A percentile compares a stretch with the other conserved stretches of the same genome.
These are phyloP conservation scores for Machimus rusticus DNA, from an alignment of 2,888 invertebrate genomes.

Conservation along the genomic window DNA sequence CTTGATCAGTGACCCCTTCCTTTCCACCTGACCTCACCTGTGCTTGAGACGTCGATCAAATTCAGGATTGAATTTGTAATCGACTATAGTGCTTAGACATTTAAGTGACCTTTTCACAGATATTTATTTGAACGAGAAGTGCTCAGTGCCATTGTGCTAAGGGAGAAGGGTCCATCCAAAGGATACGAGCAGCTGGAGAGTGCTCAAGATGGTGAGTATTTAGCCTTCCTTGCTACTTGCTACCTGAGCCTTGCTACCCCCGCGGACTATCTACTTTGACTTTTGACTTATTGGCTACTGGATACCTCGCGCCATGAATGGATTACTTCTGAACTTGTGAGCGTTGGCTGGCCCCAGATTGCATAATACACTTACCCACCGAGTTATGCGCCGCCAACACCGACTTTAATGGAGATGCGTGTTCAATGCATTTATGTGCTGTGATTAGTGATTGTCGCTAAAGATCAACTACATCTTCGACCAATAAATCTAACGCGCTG, in stretches of 20 bases:
- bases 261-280: constrained; percentile 6
- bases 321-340: not conserved
- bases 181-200: constrained; percentile 29
- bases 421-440: not conserved
- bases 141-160: constrained; percentile 1
- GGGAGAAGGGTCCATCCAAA: not conserved
- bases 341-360: not conserved
- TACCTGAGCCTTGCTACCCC: not conserved
- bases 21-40: not conserved
- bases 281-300: constrained; percentile 23
- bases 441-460: constrained; percentile 28
- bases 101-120: not conserved
- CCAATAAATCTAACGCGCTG: not conserved
- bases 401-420: constrained; percentile 22
- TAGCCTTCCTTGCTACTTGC: constrained; percentile 1
- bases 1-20: constrained; percentile 6
- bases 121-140: not conserved
- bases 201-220: constrained; percentile 45
- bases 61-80: constrained; percentile 31
- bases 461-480: constrained; percentile 14
- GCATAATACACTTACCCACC: not conserved
- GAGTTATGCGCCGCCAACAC: constrained; percentile 32
- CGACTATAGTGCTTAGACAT: constrained; percentile 7
- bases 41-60: constrained; percentile 22
- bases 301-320: constrained; percentile 33